Evolutionary conservation across 2,888 invertebrate species (phyloP), one percentile per base, ranked within the genome.

Genomic region (Himalopsyche tibetana): DNA sequence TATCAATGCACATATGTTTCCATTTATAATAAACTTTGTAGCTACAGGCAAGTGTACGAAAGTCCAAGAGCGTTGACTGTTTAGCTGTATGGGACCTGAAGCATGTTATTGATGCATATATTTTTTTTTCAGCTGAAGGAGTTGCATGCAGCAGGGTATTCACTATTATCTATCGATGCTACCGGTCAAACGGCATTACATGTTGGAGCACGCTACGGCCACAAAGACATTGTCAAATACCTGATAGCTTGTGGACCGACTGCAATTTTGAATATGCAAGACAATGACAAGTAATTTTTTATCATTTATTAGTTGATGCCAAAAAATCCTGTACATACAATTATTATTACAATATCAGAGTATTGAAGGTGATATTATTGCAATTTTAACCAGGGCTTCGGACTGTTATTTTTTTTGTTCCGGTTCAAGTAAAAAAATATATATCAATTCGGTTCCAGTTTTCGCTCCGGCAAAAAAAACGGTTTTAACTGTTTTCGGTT

Each of bases 121-220:
- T 63, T 63, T 36, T 12, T n/a, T n/a, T 90, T 91, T 74, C 91
- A 97, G 97, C 93, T 98, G 90, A 96, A 96, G 92, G 96, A 97
- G 89, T 93, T 98, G 84, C 97, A 98, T 92, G 93, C 95, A 88
- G 95, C 96, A 90, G 98, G 98, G 87, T 97, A 95, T 92, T 97
- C 97, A 82, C 93, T 98, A 87, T 93, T 97, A 89, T 96, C 97
- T 88, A 96, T 96, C 90, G 97, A 98, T 91, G 94, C 95, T 84
- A 94, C 93, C 89, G 98, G 98, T 19, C 97, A 98, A 93, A 98
- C 98, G 55, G 96, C 98, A 84, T 94, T 99, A 89, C 99, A 99
- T 92, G 95, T 97, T 89, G 98, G 97, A 55, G 96, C 97, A 85
- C 94, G 96, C 88, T 96, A 96, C 91, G 98, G 98, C 82, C 96